Conservation (phyloP, 2,888 invertebrate species). For the Metallyticus violacea region DNA sequence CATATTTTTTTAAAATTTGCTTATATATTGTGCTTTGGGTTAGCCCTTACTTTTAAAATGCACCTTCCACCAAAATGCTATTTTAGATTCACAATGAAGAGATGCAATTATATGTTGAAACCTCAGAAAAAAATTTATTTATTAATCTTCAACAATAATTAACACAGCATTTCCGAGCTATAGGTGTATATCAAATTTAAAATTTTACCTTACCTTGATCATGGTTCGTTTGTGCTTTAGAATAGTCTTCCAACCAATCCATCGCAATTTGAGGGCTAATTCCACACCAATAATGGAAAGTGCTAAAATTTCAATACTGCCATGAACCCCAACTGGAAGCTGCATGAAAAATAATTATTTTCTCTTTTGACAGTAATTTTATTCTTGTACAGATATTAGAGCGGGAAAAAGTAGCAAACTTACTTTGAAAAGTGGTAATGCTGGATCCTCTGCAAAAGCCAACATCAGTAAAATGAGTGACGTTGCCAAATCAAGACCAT, state of each 20-base stretch:
- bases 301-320: constrained; percentile 74
- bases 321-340: constrained; percentile 77
- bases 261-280: constrained; percentile 73
- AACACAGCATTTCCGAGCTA: too few species aligned
- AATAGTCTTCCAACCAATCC: constrained; percentile 83
- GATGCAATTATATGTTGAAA: too few species aligned
- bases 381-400: too few species aligned
- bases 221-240: constrained; percentile 80
- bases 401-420: constrained; percentile 33
- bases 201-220: constrained; percentile 62
- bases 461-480: constrained; percentile 70
- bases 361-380: too few species aligned
- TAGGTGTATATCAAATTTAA: too few species aligned
- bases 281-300: constrained; percentile 74
- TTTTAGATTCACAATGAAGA: too few species aligned
- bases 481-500: constrained; percentile 73
- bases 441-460: constrained; percentile 79
- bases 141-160: too few species aligned
- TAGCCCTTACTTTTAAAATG: too few species aligned
- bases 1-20: too few species aligned
- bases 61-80: too few species aligned
- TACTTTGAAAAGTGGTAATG: constrained; percentile 68
- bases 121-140: too few species aligned
- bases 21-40: too few species aligned
- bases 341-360: constrained; percentile 40